These are phyloP conservation scores for Allolobophora icterica DNA, from an alignment of 2,888 invertebrate genomes.

Conservation along the genomic window DNA sequence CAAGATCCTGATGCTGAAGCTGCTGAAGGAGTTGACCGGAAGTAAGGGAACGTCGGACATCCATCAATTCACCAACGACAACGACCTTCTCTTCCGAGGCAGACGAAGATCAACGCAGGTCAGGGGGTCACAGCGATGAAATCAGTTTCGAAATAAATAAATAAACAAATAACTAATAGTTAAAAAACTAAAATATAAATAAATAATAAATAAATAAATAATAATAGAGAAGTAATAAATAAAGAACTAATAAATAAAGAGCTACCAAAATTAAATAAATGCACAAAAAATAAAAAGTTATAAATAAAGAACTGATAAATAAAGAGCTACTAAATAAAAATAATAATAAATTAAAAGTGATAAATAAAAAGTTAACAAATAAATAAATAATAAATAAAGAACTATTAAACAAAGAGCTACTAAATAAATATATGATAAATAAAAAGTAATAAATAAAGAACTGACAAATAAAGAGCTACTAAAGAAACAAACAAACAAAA, in stretches of 20 bases:
- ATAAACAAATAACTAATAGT: not conserved
- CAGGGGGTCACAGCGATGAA: not conserved
- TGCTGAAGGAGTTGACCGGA: slow-evolving; percentile 60
- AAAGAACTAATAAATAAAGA: too few relatives aligned
- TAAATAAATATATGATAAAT: not conserved
- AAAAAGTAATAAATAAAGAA: too few relatives aligned
- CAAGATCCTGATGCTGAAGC: slow-evolving; percentile 63
- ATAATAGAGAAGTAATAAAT: too few relatives aligned
- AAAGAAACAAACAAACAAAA: not conserved
- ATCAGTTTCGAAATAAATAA: not conserved
- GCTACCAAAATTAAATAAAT: not conserved
- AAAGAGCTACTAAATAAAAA: too few relatives aligned
- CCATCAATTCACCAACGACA: slow-evolving; percentile 23
- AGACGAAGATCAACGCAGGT: slow-evolving; percentile 48
- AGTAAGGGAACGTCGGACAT: slow-evolving; percentile 51
- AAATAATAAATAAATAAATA: not conserved
- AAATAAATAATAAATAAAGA: not conserved
- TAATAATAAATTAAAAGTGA: too few relatives aligned
- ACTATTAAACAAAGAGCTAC: not conserved
- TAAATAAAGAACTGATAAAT: too few relatives aligned
- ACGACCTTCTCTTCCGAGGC: slow-evolving; percentile 50
- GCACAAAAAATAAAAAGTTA: not conserved
- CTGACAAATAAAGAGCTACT: too few relatives aligned
- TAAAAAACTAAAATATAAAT: not conserved
- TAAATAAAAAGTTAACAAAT: not conserved